Evolutionary conservation across 2,888 invertebrate genomes (phyloP).

Genomic region (Polyploca ridens): DNA sequence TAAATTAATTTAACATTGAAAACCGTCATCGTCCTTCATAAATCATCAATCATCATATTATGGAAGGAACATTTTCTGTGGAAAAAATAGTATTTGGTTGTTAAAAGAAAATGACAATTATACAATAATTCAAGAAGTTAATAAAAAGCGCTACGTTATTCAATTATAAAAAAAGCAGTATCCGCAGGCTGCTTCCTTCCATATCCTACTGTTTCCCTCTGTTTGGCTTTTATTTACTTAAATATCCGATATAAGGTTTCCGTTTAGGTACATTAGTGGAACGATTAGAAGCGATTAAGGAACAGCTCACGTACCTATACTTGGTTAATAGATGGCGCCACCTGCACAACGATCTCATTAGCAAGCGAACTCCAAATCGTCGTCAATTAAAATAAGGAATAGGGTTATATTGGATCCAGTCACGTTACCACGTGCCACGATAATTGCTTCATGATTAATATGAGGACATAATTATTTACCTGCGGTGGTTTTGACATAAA

Average conservation of each 20-base stretch:
- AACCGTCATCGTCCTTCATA: too few species aligned
- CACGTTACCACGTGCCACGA: constrained; percentile 33
- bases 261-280: constrained; percentile 7
- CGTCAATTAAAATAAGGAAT: constrained; percentile 55
- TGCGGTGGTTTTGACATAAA: background rate
- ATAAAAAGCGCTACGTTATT: background rate
- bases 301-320: constrained; percentile 35
- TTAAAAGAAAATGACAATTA: too few species aligned
- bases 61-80: too few species aligned
- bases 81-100: too few species aligned
- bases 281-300: constrained; percentile 13
- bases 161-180: background rate
- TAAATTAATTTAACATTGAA: too few species aligned
- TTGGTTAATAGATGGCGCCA: constrained; percentile 50
- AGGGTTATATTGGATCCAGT: constrained; percentile 43
- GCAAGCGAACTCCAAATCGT: constrained; percentile 52
- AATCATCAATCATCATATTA: too few species aligned
- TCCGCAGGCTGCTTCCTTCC: background rate
- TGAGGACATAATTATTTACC: constrained; percentile 6
- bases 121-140: too few species aligned
- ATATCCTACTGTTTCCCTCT: background rate
- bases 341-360: constrained; percentile 56
- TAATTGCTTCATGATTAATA: constrained; percentile 26
- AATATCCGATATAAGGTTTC: background rate
- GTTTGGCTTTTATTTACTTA: background rate